Evolutionary conservation across 2,113 vertebrate genomes (phyloP).

Genomic region (Larimichthys crocea): DNA sequence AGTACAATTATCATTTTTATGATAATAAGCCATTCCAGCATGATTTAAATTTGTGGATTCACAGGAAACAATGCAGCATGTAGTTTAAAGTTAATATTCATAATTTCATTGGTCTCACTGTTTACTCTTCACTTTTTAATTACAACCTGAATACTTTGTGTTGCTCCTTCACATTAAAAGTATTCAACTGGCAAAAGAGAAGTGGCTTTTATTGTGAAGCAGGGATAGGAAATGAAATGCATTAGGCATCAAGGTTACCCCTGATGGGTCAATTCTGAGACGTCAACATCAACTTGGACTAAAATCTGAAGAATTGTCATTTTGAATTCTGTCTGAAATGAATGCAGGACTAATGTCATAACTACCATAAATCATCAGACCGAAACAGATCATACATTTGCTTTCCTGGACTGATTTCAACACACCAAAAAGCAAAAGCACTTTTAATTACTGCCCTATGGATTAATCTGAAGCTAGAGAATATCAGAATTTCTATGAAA

Average conservation of each 20-base stretch:
- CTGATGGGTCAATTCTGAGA: neutral
- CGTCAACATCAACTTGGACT: neutral
- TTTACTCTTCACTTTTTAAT: neutral
- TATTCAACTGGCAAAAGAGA: neutral
- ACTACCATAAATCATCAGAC: neutral
- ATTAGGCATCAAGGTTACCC: neutral
- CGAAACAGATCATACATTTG: neutral
- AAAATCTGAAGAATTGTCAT: neutral
- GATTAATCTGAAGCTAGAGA: neutral
- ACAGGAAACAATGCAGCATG: neutral
- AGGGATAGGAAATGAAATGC: neutral
- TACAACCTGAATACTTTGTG: no score
- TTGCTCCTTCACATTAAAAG: neutral
- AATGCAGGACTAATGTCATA: neutral
- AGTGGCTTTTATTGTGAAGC: neutral
- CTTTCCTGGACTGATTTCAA: neutral
- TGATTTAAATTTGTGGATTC: neutral
- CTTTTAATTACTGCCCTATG: neutral
- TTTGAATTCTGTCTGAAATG: neutral
- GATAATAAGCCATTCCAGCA: neutral
- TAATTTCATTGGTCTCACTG: neutral
- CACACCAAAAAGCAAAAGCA: neutral
- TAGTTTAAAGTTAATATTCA: neutral
- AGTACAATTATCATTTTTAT: no score
- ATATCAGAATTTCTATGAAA: neutral